Evolutionary conservation across 1,140 invertebrate genomes (phyloP), one percentile per base, ranked within the genome.

Genomic region (Aporrectodea caliginosa): DNA sequence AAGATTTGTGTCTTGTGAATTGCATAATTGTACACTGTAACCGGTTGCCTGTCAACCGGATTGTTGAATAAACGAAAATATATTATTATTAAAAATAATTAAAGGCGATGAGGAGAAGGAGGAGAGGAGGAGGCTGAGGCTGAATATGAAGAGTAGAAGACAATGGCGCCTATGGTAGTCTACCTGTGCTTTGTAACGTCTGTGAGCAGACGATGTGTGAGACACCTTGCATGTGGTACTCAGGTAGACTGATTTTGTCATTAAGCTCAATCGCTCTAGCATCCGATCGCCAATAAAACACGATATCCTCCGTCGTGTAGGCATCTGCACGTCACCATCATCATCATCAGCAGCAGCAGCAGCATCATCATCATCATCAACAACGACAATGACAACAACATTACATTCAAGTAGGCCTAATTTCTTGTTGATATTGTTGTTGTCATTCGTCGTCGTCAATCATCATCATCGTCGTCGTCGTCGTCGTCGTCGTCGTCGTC

Each of bases 321-420:
- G 83, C 83, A 68, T 95, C 83, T 84, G 78, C 2, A 72, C 27
- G 70, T 27, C 70, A 29, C 27, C n/a, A 27, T 72, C n/a, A 29
- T 72, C n/a, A 72, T 72, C 31, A 72, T 72, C n/a, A 32, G 2
- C n/a, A 12, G 6, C 31, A 29, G 6, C 31, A 72, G 6, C 43
- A 58, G 6, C 43, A 58, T 58, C 43, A 58, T 58, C 43, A 58
- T 58, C 43, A 58, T 58, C 43, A 58, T 58, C 43, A 58, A 12
- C 43, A 12, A 12, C 43, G 22, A 12, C 43, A 58, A 12, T 58
- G 22, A 12, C 43, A 58, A 12, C 43, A 58, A 12, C 43, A 58
- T 58, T 22, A 58, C 22, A 6, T 58, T 58, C 43, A 58, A n/a
- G n/a, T n/a, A n/a, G n/a, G n/a, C n/a, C n/a, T n/a, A n/a, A n/a